These are phyloP conservation scores for Elgonia sp. DNA, from an alignment of 2,888 invertebrate species.

Conservation along the genomic window DNA sequence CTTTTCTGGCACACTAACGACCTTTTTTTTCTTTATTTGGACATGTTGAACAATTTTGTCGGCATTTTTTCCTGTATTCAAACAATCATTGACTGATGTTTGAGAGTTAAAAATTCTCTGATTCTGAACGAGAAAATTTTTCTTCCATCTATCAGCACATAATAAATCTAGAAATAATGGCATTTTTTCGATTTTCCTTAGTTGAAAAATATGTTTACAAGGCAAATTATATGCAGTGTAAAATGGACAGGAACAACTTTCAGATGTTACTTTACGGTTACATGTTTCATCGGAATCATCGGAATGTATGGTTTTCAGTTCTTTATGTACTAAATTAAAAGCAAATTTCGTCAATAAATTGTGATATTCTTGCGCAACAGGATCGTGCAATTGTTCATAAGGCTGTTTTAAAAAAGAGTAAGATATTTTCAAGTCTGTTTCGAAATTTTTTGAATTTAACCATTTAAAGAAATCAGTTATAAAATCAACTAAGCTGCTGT, in stretches of 20 bases:
- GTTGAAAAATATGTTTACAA: slow-evolving; percentile 38
- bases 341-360: not conserved
- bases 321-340: not conserved
- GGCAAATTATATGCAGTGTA: not conserved
- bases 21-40: not conserved
- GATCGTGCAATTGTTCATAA: not conserved
- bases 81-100: too few species aligned
- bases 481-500: slow-evolving; percentile 13
- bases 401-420: slow-evolving; percentile 15
- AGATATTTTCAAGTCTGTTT: slow-evolving; percentile 18
- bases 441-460: slow-evolving; percentile 19
- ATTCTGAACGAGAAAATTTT: not conserved
- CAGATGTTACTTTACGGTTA: not conserved
- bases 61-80: not conserved
- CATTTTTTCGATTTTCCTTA: not conserved
- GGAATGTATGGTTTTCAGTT: not conserved
- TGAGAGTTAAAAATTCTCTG: slow-evolving; percentile 30
- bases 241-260: slow-evolving; percentile 17
- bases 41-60: not conserved
- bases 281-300: not conserved
- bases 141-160: slow-evolving; percentile 31
- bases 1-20: slow-evolving; percentile 18
- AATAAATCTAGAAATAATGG: slow-evolving; percentile 5
- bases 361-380: not conserved
- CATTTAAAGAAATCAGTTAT: slow-evolving; percentile 9